Base-by-base conservation (phyloP, 2,797 vertebrate genomes). In the Malurus leucopterus region DNA sequence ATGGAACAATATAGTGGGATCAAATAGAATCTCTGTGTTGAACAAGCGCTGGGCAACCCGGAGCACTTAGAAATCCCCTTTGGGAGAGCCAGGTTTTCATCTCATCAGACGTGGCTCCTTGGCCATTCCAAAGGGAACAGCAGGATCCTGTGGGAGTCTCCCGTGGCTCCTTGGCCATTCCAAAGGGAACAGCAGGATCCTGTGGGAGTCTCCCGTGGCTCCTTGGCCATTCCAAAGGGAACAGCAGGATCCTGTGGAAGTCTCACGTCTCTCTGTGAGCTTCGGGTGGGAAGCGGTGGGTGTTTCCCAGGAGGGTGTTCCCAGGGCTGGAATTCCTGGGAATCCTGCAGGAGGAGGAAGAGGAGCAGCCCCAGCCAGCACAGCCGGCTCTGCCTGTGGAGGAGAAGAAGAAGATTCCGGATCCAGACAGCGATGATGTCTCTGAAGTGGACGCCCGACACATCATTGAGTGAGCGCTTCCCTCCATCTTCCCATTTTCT, bases 331-430 rank as follows among this genome's bases (percentile, higher is more conserved):
- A 43, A 57, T 41, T 50, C 14, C 26, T 22, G 69, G 32, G 32
- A 32, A 40, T 47, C 51, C 13, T 7, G 54, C 96, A 99, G 20
- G 98, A 99, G 8, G 98, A 98, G 29, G 98, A 98, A 19, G 98
- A 98, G 65, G 98, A 98, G 74, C 98, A 98, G 6, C 96, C 97
- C 1, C 97, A 96, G 3, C 93, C 97, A 1, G 55, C 95, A 20
- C 71, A 95, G 53, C 89, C 95, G 3, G 14, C 68, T 9, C 68
- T 96, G 50, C 88, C 95, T 1, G 46, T 98, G 38, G 98, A 98
- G 61, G 98, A 99, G 69, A 99, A 98, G 95, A 99, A 98, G 90
- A 99, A 99, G 93, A 99, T 99, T 54, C 98, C 98, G 0, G 98
- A 99, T 54, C 98, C 99, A 0, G 98, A 99, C 96, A 98, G 96